Base-by-base conservation (phyloP, 2,797 vertebrate genomes). In the Tenualosa thibaudeaui region DNA sequence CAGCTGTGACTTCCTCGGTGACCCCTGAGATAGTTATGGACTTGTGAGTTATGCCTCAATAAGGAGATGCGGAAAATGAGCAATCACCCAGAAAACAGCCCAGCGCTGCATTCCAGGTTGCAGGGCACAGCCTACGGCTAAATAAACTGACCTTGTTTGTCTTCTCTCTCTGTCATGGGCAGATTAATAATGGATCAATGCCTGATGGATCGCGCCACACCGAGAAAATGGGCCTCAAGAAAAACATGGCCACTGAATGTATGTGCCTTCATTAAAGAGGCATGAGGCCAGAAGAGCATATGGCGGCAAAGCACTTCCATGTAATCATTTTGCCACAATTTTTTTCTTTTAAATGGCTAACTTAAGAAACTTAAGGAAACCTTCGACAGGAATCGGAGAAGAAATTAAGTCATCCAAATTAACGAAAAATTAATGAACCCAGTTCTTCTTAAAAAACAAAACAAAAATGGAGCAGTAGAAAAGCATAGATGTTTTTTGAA, bases 121-220 rank as follows among this genome's bases (percentile, higher is more conserved):
- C 37, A 75, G 37, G 15, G 5, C 68, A 9, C 68, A 46, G 71
- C 88, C 88, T 85, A 68, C 81, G 5, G 91, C 90, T 87, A 88
- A 81, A 86, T 85, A 31, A n/a, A 81, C 88, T 85, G 81, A 71
- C 84, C n/a, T 81, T 87, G 83, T 89, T 87, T 88, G 85, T 91
- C 91, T 89, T 84, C 87, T 83, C 87, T 83, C 60, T n/a, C 82
- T 40, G 83, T 93, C 91, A 46, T 91, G 92, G 84, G 31, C 22
- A 54, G 85, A 91, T 93, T 92, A 87, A 93, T 93, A 88, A 85
- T 85, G 84, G 87, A 92, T 94, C 91, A 86, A 88, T 93, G 89
- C 88, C 82, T 50, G 86, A 88, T 89, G 62, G 88, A 88, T 88
- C 87, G 82, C 71, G 17, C 68, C 68, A 43, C 22, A 0, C 68